Evolutionary conservation across 2,113 vertebrate genomes (phyloP).

Genomic region (Vulpes ferrilata): DNA sequence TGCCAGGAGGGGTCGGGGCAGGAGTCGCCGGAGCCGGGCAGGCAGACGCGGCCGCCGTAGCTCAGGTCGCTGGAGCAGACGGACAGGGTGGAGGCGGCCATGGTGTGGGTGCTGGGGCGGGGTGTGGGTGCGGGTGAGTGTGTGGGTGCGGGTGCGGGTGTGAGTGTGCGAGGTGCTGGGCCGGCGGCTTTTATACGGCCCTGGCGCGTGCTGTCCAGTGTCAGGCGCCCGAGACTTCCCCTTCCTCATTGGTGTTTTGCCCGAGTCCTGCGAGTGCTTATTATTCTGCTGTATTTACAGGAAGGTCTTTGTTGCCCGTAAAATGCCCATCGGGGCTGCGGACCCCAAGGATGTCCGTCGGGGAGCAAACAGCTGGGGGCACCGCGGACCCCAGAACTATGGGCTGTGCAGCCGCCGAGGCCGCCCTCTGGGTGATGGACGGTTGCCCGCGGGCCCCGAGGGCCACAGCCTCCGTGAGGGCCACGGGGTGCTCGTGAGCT

Average conservation of each 20-base stretch:
- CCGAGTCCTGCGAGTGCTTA: neutral
- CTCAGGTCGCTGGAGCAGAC: neutral
- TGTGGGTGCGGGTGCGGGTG: neutral
- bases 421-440: too few relatives aligned
- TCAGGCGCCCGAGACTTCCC: neutral
- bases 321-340: fast-evolving
- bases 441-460: too few relatives aligned
- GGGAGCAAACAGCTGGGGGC: neutral
- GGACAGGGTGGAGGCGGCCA: neutral
- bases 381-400: too few relatives aligned
- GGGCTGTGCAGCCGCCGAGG: too few relatives aligned
- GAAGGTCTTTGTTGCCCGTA: neutral
- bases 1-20: neutral
- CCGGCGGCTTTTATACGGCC: slow-evolving; percentile 50
- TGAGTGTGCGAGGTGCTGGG: neutral
- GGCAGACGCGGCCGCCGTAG: neutral
- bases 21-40: neutral
- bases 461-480: too few relatives aligned
- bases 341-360: too few relatives aligned
- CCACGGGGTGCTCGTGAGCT: too few relatives aligned
- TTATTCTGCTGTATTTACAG: neutral
- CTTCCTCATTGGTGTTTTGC: slow-evolving; percentile 49
- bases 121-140: neutral
- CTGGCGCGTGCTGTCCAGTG: neutral
- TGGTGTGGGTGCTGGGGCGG: neutral